Conservation (phyloP, 2,113 vertebrate species). For the Vicugna pacos region DNA sequence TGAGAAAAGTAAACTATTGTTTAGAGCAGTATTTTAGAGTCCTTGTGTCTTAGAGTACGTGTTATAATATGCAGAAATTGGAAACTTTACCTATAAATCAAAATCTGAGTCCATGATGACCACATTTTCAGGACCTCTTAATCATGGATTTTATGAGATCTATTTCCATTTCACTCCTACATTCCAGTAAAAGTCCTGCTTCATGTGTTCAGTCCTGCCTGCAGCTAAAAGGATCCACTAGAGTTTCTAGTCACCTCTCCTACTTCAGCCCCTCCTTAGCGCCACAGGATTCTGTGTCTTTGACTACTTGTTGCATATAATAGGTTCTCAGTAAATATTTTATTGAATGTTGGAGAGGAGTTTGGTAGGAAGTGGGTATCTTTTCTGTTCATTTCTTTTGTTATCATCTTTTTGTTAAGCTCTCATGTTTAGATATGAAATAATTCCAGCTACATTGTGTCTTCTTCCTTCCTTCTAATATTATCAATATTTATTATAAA, state of each 20-base stretch:
- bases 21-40: not conserved
- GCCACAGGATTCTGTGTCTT: not conserved
- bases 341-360: conserved; percentile 5
- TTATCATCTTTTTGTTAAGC: conserved; percentile 40
- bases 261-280: not conserved
- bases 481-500: not conserved
- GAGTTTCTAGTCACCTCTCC: not conserved
- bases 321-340: not conserved
- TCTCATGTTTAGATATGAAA: not conserved
- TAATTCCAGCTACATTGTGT: not conserved
- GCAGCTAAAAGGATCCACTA: not conserved
- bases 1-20: conserved; percentile 3
- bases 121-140: not conserved
- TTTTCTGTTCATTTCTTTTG: conserved; percentile 40
- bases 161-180: not conserved
- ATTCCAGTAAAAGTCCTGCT: not conserved
- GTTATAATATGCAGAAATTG: conserved; percentile 9
- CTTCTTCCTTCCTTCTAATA: not conserved
- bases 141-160: not conserved
- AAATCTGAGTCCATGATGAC: not conserved
- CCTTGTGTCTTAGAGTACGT: not conserved
- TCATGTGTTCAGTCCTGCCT: not conserved
- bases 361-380: not conserved
- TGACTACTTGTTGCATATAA: not conserved
- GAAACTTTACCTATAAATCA: conserved; percentile 1